These are phyloP conservation scores for Linyphia triangularis DNA, from an alignment of 2,888 invertebrate genomes.

Conservation along the genomic window DNA sequence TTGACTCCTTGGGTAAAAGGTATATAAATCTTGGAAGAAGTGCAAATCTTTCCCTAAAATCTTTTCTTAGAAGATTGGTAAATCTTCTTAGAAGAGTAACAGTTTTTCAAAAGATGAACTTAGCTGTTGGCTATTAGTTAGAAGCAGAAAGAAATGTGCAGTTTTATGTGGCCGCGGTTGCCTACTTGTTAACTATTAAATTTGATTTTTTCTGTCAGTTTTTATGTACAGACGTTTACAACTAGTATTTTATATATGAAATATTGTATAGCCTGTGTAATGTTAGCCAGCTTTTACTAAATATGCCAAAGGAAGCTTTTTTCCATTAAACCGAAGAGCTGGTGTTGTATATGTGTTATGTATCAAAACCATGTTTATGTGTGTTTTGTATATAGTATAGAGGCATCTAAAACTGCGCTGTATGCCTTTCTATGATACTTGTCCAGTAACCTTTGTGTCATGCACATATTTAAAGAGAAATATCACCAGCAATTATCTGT, in stretches of 20 bases:
- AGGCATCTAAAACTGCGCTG: constrained; percentile 22
- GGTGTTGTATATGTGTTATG: constrained; percentile 40
- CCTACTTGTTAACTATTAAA: constrained; percentile 41
- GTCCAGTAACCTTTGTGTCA: background rate
- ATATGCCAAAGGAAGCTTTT: constrained; percentile 72
- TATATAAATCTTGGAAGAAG: too few relatives aligned
- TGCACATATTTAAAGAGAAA: background rate
- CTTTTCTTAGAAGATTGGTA: too few relatives aligned
- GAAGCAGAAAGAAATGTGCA: constrained; percentile 23
- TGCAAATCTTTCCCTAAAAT: too few relatives aligned
- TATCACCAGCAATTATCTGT: constrained; percentile 5
- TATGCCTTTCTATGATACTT: constrained; percentile 31
- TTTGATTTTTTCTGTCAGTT: constrained; percentile 54
- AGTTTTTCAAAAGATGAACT: constrained; percentile 52
- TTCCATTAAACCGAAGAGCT: constrained; percentile 38
- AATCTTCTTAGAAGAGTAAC: constrained; percentile 42
- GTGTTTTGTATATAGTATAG: constrained; percentile 55
- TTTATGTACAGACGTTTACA: constrained; percentile 67
- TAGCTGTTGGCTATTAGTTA: constrained; percentile 42
- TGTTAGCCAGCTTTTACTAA: constrained; percentile 64
- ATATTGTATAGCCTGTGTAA: constrained; percentile 63
- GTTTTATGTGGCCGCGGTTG: constrained; percentile 29
- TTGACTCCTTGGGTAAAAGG: too few relatives aligned
- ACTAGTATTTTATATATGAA: constrained; percentile 66
- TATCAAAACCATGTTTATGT: constrained; percentile 40